phyloP scores from a whole-genome alignment of 2,888 invertebrate genomes.

The Oligia latruncula region DNA sequence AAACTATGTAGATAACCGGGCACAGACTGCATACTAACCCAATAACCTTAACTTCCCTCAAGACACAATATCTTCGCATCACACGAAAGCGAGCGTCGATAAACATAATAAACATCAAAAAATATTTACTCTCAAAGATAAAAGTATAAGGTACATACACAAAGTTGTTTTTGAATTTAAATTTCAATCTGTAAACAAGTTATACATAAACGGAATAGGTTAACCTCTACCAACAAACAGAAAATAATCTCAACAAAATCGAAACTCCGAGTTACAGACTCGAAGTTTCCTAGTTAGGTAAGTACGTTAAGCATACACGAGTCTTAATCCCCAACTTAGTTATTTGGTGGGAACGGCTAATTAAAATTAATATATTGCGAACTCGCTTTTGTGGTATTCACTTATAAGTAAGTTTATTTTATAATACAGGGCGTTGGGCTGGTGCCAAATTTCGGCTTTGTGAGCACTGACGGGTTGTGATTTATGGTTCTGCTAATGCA shows the following conservation, averaged over 20 bases:
- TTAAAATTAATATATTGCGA: conserved; percentile 77
- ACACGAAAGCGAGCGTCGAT: conserved; percentile 8
- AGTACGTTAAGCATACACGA: conserved; percentile 63
- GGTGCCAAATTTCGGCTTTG: conserved; percentile 59
- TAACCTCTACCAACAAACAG: conserved; percentile 66
- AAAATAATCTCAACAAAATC: conserved; percentile 63
- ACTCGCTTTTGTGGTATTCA: conserved; percentile 64
- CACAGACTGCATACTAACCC: too few relatives aligned
- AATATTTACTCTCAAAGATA: conserved; percentile 55
- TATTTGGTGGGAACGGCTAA: conserved; percentile 69
- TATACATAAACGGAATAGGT: conserved; percentile 61
- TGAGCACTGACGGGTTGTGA: conserved; percentile 60
- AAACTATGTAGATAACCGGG: not conserved
- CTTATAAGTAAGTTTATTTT: conserved; percentile 64
- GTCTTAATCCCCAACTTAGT: conserved; percentile 68
- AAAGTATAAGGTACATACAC: conserved; percentile 43
- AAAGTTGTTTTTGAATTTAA: conserved; percentile 62
- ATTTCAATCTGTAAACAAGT: conserved; percentile 61
- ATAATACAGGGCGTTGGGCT: conserved; percentile 56
- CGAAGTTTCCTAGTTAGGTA: conserved; percentile 41
- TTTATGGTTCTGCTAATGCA: conserved; percentile 58
- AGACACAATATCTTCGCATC: conserved; percentile 8
- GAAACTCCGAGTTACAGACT: conserved; percentile 45
- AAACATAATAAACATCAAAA: conserved; percentile 45
- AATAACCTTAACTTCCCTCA: not conserved